Conservation (phyloP, 2,888 invertebrate genomes). For the Cistogaster globosa region DNA sequence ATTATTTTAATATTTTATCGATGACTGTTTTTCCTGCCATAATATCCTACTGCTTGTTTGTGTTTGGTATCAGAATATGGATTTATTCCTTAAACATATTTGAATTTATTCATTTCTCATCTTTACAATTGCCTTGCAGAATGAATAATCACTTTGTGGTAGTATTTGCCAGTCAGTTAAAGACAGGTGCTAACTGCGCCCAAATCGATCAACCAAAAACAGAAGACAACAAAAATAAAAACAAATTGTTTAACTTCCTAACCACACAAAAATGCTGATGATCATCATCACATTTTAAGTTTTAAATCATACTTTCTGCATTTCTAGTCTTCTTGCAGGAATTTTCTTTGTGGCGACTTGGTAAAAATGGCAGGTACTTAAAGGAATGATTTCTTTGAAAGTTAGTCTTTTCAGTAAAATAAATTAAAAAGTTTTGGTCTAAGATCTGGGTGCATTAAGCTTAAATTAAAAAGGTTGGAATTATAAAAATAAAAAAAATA, state of each 20-base stretch:
- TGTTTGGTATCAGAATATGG: neutral
- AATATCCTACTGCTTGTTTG: constrained; percentile 27
- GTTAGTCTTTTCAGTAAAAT: too few species aligned
- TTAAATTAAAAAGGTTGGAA: too few species aligned
- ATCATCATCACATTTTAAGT: constrained; percentile 58
- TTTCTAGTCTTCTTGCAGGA: neutral
- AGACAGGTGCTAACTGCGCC: constrained; percentile 73
- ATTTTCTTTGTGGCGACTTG: neutral
- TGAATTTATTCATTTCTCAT: constrained; percentile 2
- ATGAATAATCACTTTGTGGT: constrained; percentile 70
- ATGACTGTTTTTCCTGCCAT: constrained; percentile 53
- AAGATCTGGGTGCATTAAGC: too few species aligned
- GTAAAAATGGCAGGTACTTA: too few species aligned
- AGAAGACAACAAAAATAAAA: constrained; percentile 40
- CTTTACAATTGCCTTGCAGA: constrained; percentile 29
- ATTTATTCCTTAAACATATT: neutral
- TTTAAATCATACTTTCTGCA: constrained; percentile 33
- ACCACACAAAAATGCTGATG: constrained; percentile 63
- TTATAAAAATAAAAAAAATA: too few species aligned
- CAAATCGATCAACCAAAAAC: constrained; percentile 71
- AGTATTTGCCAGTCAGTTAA: constrained; percentile 71
- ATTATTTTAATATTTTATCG: constrained; percentile 62
- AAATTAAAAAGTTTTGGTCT: too few species aligned
- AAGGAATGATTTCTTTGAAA: constrained; percentile 5
- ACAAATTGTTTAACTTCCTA: constrained; percentile 51